Evolutionary conservation across 2,113 vertebrate species (phyloP), one percentile per base, ranked within the genome.

Genomic region (Chamaea fasciata): DNA sequence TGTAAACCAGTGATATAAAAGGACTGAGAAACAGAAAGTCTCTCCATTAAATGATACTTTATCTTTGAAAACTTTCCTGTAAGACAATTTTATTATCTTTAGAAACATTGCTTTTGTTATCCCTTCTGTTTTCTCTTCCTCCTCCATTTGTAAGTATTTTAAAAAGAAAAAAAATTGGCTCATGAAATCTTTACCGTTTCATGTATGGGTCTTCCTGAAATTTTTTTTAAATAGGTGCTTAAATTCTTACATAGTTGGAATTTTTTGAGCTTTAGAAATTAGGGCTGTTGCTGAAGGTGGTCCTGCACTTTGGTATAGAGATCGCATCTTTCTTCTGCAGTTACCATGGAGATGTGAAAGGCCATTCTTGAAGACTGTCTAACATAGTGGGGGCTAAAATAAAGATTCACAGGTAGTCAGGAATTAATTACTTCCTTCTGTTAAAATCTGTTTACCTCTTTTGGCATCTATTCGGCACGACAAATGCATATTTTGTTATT

Each of bases 271-370:
- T 89, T 68, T 46, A 74, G 33, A 73, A 92, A 59, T n/a, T 28
- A 63, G 35, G 15, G 23, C 60, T 83, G 31, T 81, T 87, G 33
- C 23, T 90, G 78, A 79, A 63, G 49, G 44, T 64, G 52, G 16
- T 46, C 20, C 28, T 49, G 11, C 1, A 2, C 64, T 87, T 80
- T 71, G n/a, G 26, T 68, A 56, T 47, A 86, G 83, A 92, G 56
- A 79, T 75, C 0, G 0, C 35, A 41, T 94, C 35, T 80, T 55
- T 80, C 33, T 81, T 79, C 52, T 91, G 73, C 64, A 33, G 83
- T 96, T 92, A 68, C 83, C 44, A 52, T 90, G 91, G 91, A 92
- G 80, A 92, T 78, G 26, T 49, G 41, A 68, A 87, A 82, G 69
- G 52, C 44, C 11, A 2, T 81, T 89, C 27, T 70, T 77, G 64